Evolutionary conservation across 2,888 invertebrate genomes (phyloP).

Genomic region (Stratiomys singularior): DNA sequence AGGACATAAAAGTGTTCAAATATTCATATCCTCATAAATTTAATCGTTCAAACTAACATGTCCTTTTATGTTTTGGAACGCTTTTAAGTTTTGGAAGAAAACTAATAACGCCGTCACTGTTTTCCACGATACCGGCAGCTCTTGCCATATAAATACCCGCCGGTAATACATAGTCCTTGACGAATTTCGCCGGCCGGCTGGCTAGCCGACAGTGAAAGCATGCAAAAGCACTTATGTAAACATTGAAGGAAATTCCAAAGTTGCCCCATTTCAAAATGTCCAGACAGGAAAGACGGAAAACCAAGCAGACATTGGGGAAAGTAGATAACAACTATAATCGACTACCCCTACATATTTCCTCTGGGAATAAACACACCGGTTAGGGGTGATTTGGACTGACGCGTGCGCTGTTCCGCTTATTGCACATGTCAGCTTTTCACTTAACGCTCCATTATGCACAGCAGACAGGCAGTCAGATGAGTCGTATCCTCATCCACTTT

Average conservation of each 20-base stretch:
- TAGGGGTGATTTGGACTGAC: slow-evolving; percentile 2
- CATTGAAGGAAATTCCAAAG: slow-evolving; percentile 13
- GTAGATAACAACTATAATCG: background rate
- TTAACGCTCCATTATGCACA: background rate
- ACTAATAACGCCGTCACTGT: too few relatives aligned
- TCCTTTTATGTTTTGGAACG: too few relatives aligned
- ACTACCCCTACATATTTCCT: background rate
- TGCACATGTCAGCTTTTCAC: slow-evolving; percentile 34
- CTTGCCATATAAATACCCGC: background rate
- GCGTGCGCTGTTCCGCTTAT: slow-evolving; percentile 34
- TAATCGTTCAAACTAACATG: too few relatives aligned
- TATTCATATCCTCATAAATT: too few relatives aligned
- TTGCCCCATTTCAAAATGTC: background rate
- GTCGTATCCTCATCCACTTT: slow-evolving; percentile 19
- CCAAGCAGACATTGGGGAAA: slow-evolving; percentile 32
- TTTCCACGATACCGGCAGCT: background rate
- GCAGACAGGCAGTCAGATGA: background rate
- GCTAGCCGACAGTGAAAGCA: slow-evolving; percentile 3
- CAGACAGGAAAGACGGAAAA: slow-evolving; percentile 12
- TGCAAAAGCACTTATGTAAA: slow-evolving; percentile 35
- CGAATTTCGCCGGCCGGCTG: slow-evolving; percentile 15
- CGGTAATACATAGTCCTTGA: background rate
- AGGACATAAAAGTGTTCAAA: too few relatives aligned
- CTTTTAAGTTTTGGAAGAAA: background rate
- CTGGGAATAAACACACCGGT: background rate